These are phyloP conservation scores for Caracal caracal DNA, from an alignment of 2,113 vertebrate genomes.

Conservation along the genomic window DNA sequence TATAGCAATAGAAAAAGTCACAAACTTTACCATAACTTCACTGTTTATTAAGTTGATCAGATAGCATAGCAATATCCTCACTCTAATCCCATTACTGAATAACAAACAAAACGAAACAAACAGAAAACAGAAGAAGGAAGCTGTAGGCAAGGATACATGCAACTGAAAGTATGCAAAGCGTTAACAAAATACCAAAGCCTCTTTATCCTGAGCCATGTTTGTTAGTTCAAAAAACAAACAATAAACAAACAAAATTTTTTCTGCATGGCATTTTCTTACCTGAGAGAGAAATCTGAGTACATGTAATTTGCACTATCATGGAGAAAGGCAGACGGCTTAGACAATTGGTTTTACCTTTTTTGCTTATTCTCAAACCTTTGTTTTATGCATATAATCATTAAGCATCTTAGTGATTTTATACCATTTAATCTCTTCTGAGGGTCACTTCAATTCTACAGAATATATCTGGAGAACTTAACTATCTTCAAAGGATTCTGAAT, in stretches of 20 bases:
- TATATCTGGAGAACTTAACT: neutral
- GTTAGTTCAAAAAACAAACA: neutral
- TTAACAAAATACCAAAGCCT: neutral
- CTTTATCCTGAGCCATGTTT: neutral
- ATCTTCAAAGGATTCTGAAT: neutral
- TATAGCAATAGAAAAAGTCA: neutral
- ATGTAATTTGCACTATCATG: neutral
- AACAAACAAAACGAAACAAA: constrained; percentile 66
- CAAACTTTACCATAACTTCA: neutral
- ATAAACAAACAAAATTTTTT: neutral
- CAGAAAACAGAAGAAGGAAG: constrained; percentile 47
- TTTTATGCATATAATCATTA: neutral
- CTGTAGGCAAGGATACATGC: neutral
- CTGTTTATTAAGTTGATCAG: neutral
- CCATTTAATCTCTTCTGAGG: neutral
- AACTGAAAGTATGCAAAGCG: constrained; percentile 53
- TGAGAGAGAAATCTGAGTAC: neutral
- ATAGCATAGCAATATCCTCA: neutral
- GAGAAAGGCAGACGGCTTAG: neutral
- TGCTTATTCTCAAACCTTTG: neutral
- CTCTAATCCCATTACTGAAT: neutral
- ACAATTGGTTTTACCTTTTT: neutral
- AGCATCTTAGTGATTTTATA: neutral
- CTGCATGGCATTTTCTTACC: neutral
- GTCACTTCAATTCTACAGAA: neutral